A percentile compares a stretch with the other conserved stretches of the same genome.
Conservation (phyloP, 2,888 invertebrate species). For the Drosophila falleni region DNA sequence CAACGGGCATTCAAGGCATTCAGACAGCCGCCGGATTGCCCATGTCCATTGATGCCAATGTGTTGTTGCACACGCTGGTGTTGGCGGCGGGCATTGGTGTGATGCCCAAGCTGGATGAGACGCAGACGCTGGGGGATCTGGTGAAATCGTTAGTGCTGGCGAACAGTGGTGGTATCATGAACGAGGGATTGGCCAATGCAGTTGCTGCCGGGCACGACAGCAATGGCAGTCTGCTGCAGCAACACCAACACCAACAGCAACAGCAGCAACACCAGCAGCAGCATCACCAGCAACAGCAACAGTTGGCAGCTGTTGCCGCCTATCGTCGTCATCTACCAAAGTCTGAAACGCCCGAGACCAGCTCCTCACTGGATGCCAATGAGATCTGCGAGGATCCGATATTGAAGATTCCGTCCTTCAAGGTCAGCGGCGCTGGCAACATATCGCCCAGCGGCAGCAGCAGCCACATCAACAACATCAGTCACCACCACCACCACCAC, state of each 20-base stretch:
- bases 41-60: constrained; percentile 78
- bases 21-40: constrained; percentile 51
- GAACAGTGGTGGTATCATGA: constrained; percentile 63
- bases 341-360: constrained; percentile 86
- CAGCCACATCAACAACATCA: constrained; percentile 84
- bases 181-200: constrained; percentile 60
- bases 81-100: constrained; percentile 77
- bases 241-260: constrained; percentile 28
- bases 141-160: constrained; percentile 81
- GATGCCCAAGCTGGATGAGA: constrained; percentile 78
- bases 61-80: constrained; percentile 83
- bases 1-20: constrained; percentile 24
- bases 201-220: constrained; percentile 53
- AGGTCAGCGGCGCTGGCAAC: constrained; percentile 87
- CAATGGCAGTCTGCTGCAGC: constrained; percentile 72
- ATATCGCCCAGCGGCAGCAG: constrained; percentile 81
- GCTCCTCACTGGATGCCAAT: constrained; percentile 84
- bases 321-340: constrained; percentile 83
- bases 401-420: constrained; percentile 97
- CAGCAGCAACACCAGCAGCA: constrained; percentile 76
- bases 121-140: constrained; percentile 82
- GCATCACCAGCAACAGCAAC: constrained; percentile 82
- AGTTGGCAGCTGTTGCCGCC: constrained; percentile 56
- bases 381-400: constrained; percentile 89
- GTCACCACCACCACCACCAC: constrained; percentile 49